Evolutionary conservation across 2,888 invertebrate genomes (phyloP).

Genomic region (Lepidochitona cinerea): DNA sequence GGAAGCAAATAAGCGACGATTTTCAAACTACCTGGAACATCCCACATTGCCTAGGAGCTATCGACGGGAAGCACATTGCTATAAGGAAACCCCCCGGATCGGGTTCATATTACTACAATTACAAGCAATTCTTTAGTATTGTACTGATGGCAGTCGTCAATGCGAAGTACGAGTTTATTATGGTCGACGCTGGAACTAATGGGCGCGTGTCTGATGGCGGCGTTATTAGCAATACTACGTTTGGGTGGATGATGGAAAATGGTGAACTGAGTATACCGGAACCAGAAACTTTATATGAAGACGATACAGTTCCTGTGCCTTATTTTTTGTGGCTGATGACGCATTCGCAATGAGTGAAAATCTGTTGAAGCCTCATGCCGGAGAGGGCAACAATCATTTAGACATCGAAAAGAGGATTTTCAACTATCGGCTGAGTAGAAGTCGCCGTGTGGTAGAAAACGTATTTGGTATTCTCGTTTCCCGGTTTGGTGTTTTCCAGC

Average conservation of each 20-base stretch:
- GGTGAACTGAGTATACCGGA: neutral
- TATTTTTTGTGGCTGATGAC: constrained; percentile 16
- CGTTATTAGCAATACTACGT: neutral
- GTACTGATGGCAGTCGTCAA: constrained; percentile 16
- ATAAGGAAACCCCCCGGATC: constrained; percentile 2
- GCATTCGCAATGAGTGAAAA: constrained; percentile 11
- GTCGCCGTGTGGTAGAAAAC: constrained; percentile 16
- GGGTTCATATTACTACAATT: constrained; percentile 15
- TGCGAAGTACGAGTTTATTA: constrained; percentile 19
- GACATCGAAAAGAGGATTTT: constrained; percentile 10
- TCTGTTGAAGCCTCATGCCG: constrained; percentile 4
- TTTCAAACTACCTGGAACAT: constrained; percentile 10
- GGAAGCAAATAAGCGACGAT: neutral
- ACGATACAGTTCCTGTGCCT: neutral
- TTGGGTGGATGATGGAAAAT: neutral
- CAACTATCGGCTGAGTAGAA: constrained; percentile 17
- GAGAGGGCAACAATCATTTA: neutral
- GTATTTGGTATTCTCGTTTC: constrained; percentile 17
- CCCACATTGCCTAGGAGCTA: constrained; percentile 14
- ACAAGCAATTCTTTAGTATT: constrained; percentile 15
- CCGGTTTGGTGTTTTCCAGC: constrained; percentile 19
- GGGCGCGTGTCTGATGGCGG: constrained; percentile 2
- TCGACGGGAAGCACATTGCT: too few species aligned
- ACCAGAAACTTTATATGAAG: constrained; percentile 1
- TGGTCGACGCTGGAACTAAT: constrained; percentile 12